Conservation (phyloP, 2,113 vertebrate genomes). For the Arvicanthis niloticus region DNA sequence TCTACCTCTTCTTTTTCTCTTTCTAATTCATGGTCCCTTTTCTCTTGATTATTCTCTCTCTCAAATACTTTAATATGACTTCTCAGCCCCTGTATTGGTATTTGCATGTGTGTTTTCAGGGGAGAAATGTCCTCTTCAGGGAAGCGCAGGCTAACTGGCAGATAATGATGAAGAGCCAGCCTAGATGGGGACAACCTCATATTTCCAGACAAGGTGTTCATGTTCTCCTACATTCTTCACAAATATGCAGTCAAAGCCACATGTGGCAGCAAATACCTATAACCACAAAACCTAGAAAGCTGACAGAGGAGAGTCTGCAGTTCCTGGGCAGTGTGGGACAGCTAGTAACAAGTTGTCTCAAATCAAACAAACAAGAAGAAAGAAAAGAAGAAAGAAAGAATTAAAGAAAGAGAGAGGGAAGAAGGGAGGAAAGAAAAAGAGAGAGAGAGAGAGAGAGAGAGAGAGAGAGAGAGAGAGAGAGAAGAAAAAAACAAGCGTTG, state of each 20-base stretch:
- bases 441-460: no score
- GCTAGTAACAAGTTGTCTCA: neutral
- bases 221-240: neutral
- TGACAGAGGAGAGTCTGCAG: neutral
- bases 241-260: neutral
- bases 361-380: neutral
- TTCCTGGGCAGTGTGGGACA: rapidly evolving
- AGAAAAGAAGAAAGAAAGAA: no score
- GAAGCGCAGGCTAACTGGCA: neutral
- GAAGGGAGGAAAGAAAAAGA: neutral
- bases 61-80: neutral
- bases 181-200: neutral
- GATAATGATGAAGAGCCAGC: neutral
- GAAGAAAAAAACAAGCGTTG: no score
- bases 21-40: neutral
- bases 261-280: neutral
- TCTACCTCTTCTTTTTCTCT: neutral
- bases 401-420: no score
- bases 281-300: neutral
- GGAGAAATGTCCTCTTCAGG: neutral
- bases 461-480: no score
- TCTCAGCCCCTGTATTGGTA: neutral
- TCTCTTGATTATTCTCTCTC: neutral
- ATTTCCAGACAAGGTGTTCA: neutral
- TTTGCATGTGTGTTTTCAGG: neutral